phyloP scores from a whole-genome alignment of 1,140 invertebrate genomes.

The Uloborus diversus region DNA sequence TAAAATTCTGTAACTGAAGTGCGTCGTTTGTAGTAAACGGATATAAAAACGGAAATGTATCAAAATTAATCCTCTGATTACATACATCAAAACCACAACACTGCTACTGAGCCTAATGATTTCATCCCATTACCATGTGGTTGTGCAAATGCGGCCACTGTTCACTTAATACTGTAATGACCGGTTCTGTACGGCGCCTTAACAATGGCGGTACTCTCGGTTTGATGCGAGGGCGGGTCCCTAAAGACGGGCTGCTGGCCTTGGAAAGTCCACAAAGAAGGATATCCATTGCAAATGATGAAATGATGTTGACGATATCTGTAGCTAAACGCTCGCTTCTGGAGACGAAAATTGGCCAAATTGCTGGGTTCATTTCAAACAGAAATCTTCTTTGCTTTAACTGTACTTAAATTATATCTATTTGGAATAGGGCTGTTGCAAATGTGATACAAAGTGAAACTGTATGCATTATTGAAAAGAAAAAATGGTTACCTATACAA shows the following conservation, averaged over 20 bases:
- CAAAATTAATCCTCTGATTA: conserved; percentile 4
- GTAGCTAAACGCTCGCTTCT: too few species aligned
- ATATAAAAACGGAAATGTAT: conserved; percentile 5
- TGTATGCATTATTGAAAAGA: too few species aligned
- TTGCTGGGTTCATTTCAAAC: too few species aligned
- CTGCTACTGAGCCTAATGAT: conserved; percentile 15
- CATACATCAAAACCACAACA: background rate
- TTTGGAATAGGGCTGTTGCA: too few species aligned
- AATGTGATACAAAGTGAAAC: too few species aligned
- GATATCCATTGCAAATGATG: background rate
- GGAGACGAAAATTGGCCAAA: too few species aligned
- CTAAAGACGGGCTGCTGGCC: background rate
- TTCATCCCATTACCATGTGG: background rate
- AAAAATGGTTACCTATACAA: too few species aligned
- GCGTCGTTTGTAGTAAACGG: conserved; percentile 2
- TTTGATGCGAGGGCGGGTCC: background rate
- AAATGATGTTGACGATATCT: too few species aligned
- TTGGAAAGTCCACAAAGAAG: background rate
- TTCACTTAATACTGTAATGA: conserved; percentile 25
- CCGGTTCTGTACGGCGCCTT: background rate
- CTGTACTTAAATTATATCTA: too few species aligned
- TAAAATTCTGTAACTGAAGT: conserved; percentile 1
- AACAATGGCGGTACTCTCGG: conserved; percentile 24
- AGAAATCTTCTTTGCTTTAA: too few species aligned
- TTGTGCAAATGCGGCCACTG: conserved; percentile 12